Percentiles rank a stretch among this genome's conserved stretches.
phyloP scores from a whole-genome alignment of 2,888 invertebrate species.

The Trichacis sp. region DNA sequence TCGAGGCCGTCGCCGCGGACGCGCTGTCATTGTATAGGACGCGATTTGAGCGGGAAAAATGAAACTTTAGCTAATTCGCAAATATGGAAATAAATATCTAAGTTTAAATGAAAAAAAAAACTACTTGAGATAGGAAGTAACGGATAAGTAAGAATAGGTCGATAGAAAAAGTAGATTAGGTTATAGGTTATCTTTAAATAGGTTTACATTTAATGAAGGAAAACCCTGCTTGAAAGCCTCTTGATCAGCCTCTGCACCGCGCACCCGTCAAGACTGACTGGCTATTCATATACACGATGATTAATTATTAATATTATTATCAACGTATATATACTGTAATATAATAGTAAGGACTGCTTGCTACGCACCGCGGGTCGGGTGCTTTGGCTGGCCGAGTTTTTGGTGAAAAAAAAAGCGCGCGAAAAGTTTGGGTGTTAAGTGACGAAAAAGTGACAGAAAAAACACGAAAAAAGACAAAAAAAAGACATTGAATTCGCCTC shows the following conservation, averaged over 20 bases:
- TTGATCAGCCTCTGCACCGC: slow-evolving; percentile 64
- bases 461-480: slow-evolving; percentile 8
- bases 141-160: slow-evolving; percentile 45
- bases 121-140: slow-evolving; percentile 53
- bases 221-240: slow-evolving; percentile 26
- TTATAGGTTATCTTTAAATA: slow-evolving; percentile 58
- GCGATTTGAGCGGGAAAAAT: slow-evolving; percentile 15
- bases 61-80: slow-evolving; percentile 60
- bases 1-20: slow-evolving; percentile 32
- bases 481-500: slow-evolving; percentile 28
- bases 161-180: slow-evolving; percentile 56
- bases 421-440: no score
- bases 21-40: slow-evolving; percentile 53
- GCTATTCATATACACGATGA: slow-evolving; percentile 61
- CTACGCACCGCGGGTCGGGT: slow-evolving; percentile 63
- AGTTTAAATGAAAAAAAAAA: slow-evolving; percentile 48
- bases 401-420: no score
- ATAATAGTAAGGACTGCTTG: slow-evolving; percentile 64
- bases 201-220: slow-evolving; percentile 53
- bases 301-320: slow-evolving; percentile 52
- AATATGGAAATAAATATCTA: slow-evolving; percentile 61
- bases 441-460: not conserved
- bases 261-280: slow-evolving; percentile 66
- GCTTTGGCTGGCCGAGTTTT: slow-evolving; percentile 63
- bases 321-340: slow-evolving; percentile 55